These are phyloP conservation scores for Leptatherina wallacei DNA, from an alignment of 2,797 vertebrate genomes.

Conservation along the genomic window DNA sequence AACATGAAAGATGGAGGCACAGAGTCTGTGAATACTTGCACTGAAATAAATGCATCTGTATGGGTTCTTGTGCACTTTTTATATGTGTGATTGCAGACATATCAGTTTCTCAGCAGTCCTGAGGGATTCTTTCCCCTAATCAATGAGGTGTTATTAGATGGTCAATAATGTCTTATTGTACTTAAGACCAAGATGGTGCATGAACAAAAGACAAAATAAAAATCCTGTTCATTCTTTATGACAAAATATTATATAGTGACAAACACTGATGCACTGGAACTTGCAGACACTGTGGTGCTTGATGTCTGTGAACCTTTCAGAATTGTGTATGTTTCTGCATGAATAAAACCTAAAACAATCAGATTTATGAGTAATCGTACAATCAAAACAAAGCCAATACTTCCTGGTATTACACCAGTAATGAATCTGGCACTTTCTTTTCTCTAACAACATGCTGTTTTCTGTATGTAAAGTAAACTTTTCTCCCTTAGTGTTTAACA, in stretches of 20 bases:
- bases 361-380: too few species aligned
- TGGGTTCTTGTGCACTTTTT: slow-evolving; percentile 22
- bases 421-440: too few species aligned
- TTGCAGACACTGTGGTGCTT: too few species aligned
- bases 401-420: too few species aligned
- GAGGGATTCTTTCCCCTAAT: slow-evolving; percentile 64
- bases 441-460: too few species aligned
- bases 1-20: slow-evolving; percentile 82
- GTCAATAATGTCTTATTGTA: slow-evolving; percentile 36
- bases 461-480: too few species aligned
- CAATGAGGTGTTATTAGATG: slow-evolving; percentile 65
- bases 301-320: too few species aligned
- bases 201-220: slow-evolving; percentile 17
- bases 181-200: slow-evolving; percentile 2
- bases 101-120: slow-evolving; percentile 80
- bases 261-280: neutral
- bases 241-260: neutral
- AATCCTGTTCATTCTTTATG: neutral
- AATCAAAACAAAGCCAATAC: too few species aligned
- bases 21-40: slow-evolving; percentile 74
- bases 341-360: too few species aligned
- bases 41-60: slow-evolving; percentile 37
- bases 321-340: too few species aligned
- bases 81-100: slow-evolving; percentile 63
- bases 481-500: too few species aligned